These are phyloP conservation scores for Ursus arctos DNA, from an alignment of 2,113 vertebrate genomes.

Conservation along the genomic window DNA sequence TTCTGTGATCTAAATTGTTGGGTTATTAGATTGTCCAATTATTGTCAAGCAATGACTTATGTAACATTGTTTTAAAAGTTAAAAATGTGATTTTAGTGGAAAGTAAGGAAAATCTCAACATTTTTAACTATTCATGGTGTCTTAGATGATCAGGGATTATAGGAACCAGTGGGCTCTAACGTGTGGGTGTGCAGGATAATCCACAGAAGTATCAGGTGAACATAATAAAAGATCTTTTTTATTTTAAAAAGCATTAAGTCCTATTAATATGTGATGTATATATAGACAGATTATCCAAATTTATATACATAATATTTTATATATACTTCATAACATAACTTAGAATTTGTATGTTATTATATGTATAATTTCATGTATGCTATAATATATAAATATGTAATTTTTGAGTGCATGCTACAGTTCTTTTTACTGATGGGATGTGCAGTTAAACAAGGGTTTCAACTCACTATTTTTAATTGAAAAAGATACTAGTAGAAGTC, in stretches of 20 bases:
- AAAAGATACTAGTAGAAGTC: slow-evolving; percentile 29
- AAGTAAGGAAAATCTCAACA: slow-evolving; percentile 48
- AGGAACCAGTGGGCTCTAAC: not conserved
- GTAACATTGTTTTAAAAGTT: slow-evolving; percentile 47
- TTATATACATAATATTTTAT: not conserved
- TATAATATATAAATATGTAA: not conserved
- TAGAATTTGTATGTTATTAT: not conserved
- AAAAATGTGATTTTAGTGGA: slow-evolving; percentile 54
- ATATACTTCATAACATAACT: not conserved
- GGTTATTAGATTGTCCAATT: slow-evolving; percentile 16
- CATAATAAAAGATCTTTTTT: slow-evolving; percentile 26
- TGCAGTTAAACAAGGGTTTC: slow-evolving; percentile 31
- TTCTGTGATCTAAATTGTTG: slow-evolving; percentile 56
- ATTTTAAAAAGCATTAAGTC: slow-evolving; percentile 45
- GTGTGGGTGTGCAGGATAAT: not conserved
- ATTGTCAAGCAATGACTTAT: not conserved
- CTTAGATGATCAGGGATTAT: not conserved
- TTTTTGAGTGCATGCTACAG: not conserved
- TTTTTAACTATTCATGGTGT: slow-evolving; percentile 17
- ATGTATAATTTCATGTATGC: slow-evolving; percentile 28
- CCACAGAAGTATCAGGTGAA: not conserved
- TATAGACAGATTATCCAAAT: not conserved
- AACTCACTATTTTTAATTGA: slow-evolving; percentile 46
- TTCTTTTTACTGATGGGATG: not conserved
- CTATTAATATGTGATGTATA: not conserved